Evolutionary conservation across 2,113 vertebrate genomes (phyloP).

Genomic region (Chloebia gouldiae): DNA sequence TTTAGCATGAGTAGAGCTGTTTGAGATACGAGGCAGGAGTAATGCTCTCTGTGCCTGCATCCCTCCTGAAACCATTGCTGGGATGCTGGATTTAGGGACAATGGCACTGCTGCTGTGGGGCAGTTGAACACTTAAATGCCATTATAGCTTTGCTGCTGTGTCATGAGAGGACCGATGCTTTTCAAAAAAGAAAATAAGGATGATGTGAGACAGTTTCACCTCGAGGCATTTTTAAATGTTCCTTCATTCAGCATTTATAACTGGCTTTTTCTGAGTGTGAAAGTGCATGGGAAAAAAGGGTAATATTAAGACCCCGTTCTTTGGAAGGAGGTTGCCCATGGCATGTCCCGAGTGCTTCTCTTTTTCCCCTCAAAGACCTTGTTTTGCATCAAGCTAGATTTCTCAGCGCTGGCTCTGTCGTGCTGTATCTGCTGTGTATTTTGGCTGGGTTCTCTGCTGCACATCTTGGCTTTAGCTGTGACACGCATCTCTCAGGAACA

Average conservation of each 20-base stretch:
- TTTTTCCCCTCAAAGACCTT: background rate
- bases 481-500: background rate
- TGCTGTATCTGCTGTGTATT: background rate
- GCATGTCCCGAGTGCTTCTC: background rate
- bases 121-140: background rate
- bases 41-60: background rate
- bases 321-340: background rate
- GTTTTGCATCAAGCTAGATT: background rate
- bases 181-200: background rate
- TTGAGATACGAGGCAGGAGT: background rate
- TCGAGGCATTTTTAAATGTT: background rate
- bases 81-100: fast-evolving
- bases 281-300: background rate
- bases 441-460: background rate
- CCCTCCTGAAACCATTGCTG: background rate
- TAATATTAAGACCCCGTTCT: background rate
- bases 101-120: fast-evolving
- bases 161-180: background rate
- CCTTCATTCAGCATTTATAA: background rate
- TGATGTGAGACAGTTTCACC: background rate
- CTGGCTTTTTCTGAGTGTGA: background rate
- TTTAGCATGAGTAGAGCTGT: background rate
- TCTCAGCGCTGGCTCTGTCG: fast-evolving
- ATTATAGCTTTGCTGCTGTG: background rate
- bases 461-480: background rate